A percentile compares a stretch with the other conserved stretches of the same genome.
These are phyloP conservation scores for Ametastegia equiseti DNA, from an alignment of 2,888 invertebrate genomes.

Conservation along the genomic window DNA sequence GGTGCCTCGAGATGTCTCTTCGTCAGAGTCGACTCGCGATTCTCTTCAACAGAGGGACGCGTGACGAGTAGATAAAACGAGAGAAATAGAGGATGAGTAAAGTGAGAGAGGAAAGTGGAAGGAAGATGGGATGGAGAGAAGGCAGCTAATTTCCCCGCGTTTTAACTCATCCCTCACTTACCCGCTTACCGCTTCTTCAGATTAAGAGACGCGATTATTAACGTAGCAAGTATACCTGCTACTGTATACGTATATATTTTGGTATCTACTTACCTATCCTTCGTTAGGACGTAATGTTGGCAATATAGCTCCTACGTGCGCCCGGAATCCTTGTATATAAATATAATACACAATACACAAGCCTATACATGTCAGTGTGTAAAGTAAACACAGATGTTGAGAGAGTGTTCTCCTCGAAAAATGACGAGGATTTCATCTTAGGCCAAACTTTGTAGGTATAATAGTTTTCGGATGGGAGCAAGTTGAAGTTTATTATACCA, in stretches of 20 bases:
- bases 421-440: background rate
- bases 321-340: background rate
- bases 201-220: slow-evolving; percentile 36
- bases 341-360: background rate
- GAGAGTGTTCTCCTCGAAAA: background rate
- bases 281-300: slow-evolving; percentile 9
- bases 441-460: background rate
- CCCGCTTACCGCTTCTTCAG: slow-evolving; percentile 25
- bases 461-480: background rate
- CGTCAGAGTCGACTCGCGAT: slow-evolving; percentile 25
- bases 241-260: too few relatives aligned
- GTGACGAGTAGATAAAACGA: slow-evolving; percentile 32
- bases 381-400: background rate
- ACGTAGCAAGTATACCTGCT: background rate
- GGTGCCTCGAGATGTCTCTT: slow-evolving; percentile 15
- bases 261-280: background rate
- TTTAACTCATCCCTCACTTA: slow-evolving; percentile 26
- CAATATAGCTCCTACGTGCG: background rate
- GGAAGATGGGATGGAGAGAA: background rate
- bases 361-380: background rate
- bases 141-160: slow-evolving; percentile 32
- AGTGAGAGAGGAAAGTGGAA: background rate
- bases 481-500: background rate
- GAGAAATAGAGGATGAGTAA: background rate
- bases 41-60: slow-evolving; percentile 10